These are phyloP conservation scores for Lumbricus terrestris DNA, from an alignment of 2,888 invertebrate species.

Conservation along the genomic window DNA sequence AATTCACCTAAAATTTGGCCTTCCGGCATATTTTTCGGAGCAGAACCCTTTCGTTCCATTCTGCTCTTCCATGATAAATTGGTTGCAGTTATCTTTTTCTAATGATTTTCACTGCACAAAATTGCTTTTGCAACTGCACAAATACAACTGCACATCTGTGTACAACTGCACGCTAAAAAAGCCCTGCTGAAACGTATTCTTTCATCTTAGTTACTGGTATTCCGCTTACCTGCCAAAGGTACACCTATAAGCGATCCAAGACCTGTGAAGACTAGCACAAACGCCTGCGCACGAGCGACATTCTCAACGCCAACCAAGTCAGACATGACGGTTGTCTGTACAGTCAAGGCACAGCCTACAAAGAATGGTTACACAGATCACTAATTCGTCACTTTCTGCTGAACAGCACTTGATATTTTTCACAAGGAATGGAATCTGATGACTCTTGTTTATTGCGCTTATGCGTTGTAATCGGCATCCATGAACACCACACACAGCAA, in stretches of 20 bases:
- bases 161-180: too few species aligned
- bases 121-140: too few species aligned
- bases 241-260: slow-evolving; percentile 31
- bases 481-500: too few species aligned
- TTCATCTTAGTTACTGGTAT: not conserved
- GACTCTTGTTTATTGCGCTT: not conserved
- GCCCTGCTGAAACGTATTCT: too few species aligned
- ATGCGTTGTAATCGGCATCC: not conserved
- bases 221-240: slow-evolving; percentile 31
- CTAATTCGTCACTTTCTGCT: not conserved
- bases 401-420: not conserved
- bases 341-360: slow-evolving; percentile 26
- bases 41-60: too few species aligned
- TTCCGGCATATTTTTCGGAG: too few species aligned
- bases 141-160: too few species aligned
- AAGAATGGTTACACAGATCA: not conserved
- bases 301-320: slow-evolving; percentile 29
- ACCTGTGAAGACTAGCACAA: slow-evolving; percentile 28
- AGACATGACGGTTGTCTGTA: slow-evolving; percentile 32
- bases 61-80: too few species aligned
- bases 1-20: too few species aligned
- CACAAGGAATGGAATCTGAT: not conserved
- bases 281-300: slow-evolving; percentile 32
- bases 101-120: too few species aligned
- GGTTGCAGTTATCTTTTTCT: too few species aligned